Percentiles rank a stretch among this genome's conserved stretches.
phyloP scores from a whole-genome alignment of 2,888 invertebrate species.

The Amblyjoppa fuscipennis region DNA sequence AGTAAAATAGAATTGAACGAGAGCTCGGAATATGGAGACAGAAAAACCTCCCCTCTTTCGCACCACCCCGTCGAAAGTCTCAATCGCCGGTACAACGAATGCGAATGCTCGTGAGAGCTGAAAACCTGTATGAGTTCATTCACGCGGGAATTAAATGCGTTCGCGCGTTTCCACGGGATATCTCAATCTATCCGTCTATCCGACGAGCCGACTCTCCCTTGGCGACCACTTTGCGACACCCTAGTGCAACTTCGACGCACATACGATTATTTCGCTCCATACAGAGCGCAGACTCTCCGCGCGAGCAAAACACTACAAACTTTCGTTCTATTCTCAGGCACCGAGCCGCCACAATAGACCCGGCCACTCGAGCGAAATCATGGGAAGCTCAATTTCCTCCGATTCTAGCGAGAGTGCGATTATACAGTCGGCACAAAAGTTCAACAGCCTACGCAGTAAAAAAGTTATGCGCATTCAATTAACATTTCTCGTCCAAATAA shows the following conservation, averaged over 20 bases:
- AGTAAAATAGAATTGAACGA: not conserved
- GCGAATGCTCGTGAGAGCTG: conserved; percentile 42
- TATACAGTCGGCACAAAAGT: conserved; percentile 1
- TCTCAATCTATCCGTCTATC: conserved; percentile 45
- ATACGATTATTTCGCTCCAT: not conserved
- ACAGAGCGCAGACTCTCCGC: not conserved
- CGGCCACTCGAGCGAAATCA: conserved; percentile 3
- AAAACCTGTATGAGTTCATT: conserved; percentile 61
- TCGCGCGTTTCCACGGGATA: conserved; percentile 33
- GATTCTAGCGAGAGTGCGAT: not conserved
- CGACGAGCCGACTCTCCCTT: conserved; percentile 9
- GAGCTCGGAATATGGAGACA: not conserved
- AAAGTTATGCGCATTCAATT: not conserved
- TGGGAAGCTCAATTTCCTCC: conserved; percentile 5
- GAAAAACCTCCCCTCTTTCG: not conserved
- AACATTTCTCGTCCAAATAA: no score
- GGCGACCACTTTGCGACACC: conserved; percentile 23
- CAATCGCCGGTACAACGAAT: conserved; percentile 14
- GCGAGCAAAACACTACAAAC: conserved; percentile 8
- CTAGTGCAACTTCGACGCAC: not conserved
- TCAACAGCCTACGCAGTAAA: not conserved
- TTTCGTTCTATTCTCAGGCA: conserved; percentile 1
- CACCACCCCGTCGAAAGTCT: not conserved
- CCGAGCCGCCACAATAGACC: not conserved
- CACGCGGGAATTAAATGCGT: conserved; percentile 61